Evolutionary conservation across 64 coral and sea anemone genomes (phyloP).

Genomic region (Exaiptasia diaphana): DNA sequence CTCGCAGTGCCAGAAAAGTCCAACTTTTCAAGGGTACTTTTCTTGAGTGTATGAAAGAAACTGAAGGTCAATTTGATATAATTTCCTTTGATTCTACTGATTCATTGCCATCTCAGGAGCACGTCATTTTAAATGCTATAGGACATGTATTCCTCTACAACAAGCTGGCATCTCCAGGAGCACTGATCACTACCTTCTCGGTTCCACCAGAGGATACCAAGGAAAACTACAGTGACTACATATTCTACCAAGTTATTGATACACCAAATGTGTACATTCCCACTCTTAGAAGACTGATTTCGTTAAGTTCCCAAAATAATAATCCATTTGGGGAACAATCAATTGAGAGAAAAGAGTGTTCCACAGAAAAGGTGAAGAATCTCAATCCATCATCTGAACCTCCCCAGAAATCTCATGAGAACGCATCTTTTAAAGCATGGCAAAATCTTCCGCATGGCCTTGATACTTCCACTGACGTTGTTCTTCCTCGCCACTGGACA

Average conservation of each 20-base stretch:
- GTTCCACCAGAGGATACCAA: conserved; percentile 21
- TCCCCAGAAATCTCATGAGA: too few relatives aligned
- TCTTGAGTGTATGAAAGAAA: conserved; percentile 13
- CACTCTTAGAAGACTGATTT: conserved; percentile 47
- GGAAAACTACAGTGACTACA: conserved; percentile 30
- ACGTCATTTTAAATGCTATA: background rate
- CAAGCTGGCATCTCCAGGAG: conserved; percentile 40
- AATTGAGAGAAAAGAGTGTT: too few relatives aligned
- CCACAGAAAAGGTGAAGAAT: too few relatives aligned
- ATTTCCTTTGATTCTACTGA: conserved; percentile 50
- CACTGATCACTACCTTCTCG: conserved; percentile 51
- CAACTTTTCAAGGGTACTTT: conserved; percentile 28
- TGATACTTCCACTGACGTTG: too few relatives aligned
- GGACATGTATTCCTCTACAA: conserved; percentile 33
- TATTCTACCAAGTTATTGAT: conserved; percentile 38
- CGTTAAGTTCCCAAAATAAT: background rate
- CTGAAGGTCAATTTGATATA: conserved; percentile 52
- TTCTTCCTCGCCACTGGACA: background rate
- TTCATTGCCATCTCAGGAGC: background rate
- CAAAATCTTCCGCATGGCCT: too few relatives aligned
- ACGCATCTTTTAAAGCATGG: background rate
- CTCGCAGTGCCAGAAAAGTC: background rate
- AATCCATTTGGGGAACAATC: too few relatives aligned
- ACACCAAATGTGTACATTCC: conserved; percentile 26
- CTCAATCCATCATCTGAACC: conserved; percentile 13